Evolutionary conservation across 2,113 vertebrate genomes (phyloP), one percentile per base, ranked within the genome.

Genomic region (Sclerurus mexicanus): DNA sequence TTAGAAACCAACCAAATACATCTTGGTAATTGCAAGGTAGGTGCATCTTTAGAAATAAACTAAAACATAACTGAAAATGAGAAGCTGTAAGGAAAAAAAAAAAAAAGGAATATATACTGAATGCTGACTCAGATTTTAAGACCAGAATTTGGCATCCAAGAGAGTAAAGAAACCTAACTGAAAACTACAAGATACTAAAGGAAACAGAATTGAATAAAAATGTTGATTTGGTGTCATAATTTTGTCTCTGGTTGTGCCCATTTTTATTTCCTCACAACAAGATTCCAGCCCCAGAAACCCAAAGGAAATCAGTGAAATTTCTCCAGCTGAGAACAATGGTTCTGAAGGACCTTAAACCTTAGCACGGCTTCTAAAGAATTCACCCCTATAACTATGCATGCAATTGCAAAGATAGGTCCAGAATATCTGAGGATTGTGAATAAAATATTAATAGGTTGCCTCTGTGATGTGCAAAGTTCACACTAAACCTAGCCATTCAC

Each of bases 1-100:
- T 49, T 80, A 95, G 82, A 97, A 97, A 96, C 71, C 97, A 96
- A 77, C 39, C 95, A 96, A 97, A 82, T 46, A 69, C 19, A 5
- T 55, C 21, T 28, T 35, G 7, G 33, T 31, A 92, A 77, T 12
- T 63, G 10, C 33, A 81, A 8, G 7, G 28, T 53, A 73, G 19
- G 14, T 84, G 31, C 53, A 60, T 27, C 63, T 91, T 56, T 58
- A 74, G 39, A 88, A 92, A 80, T 58, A 77, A 78, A 78, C n/a
- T 49, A 64, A 78, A 87, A 2, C 7, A 7, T 59, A 62, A 86
- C 76, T 80, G 12, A 79, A 85, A 92, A 74, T 44, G 7, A 94
- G 39, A 81, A 94, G 20, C 27, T 71, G 28, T 1, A 4, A 87
- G 66, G 31, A 15, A 46, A 74, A 35, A 33, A 33, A 63, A 59